phyloP scores from a whole-genome alignment of 1,140 invertebrate genomes.

The Zaprionus ornatus region DNA sequence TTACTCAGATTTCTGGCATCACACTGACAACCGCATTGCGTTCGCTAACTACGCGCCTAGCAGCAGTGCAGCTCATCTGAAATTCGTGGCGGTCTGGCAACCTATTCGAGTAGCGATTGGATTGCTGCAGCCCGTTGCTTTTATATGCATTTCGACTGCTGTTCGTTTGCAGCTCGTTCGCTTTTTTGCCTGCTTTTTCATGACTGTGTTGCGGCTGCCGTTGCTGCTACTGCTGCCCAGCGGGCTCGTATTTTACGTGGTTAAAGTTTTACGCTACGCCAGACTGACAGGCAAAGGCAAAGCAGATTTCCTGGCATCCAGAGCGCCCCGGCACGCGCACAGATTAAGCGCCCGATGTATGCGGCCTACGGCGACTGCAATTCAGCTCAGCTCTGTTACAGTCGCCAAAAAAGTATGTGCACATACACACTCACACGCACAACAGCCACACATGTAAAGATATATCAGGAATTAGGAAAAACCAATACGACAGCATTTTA shows the following conservation, averaged over 20 bases:
- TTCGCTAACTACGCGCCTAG: constrained; percentile 4
- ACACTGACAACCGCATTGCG: constrained; percentile 20
- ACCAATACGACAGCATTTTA: constrained; percentile 50
- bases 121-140: constrained; percentile 26
- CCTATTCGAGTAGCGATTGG: constrained; percentile 10
- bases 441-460: neutral
- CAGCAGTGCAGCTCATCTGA: constrained; percentile 17
- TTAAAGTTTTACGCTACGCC: constrained; percentile 60
- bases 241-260: constrained; percentile 68
- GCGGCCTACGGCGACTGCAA: constrained; percentile 30
- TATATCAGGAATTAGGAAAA: constrained; percentile 27
- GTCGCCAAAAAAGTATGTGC: constrained; percentile 14
- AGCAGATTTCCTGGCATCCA: constrained; percentile 36
- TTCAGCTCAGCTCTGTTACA: constrained; percentile 15
- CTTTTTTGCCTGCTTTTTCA: constrained; percentile 20
- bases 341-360: constrained; percentile 52
- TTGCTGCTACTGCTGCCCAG: constrained; percentile 35
- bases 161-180: constrained; percentile 29
- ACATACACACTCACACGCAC: neutral
- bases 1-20: constrained; percentile 1
- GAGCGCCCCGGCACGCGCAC: constrained; percentile 31
- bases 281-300: constrained; percentile 54
- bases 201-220: constrained; percentile 46
- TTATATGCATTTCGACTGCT: constrained; percentile 42
- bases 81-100: constrained; percentile 41